phyloP scores from a whole-genome alignment of 64 coral and sea anemone species.

The Acropora yongei region DNA sequence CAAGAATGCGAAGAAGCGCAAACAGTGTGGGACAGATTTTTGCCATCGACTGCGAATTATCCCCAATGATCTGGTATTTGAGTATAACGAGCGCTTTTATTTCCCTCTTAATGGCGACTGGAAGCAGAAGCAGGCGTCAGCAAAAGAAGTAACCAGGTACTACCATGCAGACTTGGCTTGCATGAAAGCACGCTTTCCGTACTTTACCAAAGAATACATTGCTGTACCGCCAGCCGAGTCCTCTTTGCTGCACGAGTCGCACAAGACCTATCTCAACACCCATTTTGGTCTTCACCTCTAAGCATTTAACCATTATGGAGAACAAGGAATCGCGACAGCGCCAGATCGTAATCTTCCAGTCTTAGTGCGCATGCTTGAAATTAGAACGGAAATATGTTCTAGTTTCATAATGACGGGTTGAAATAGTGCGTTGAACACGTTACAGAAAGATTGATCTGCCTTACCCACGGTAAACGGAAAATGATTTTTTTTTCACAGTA shows the following conservation, averaged over 20 bases:
- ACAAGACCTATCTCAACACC: neutral
- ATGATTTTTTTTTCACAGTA: no score
- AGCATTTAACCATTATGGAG: neutral
- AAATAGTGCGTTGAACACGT: no score
- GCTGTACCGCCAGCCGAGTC: neutral
- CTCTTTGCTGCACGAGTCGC: slow-evolving; percentile 3
- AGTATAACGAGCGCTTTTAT: slow-evolving; percentile 36
- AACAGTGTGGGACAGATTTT: slow-evolving; percentile 28
- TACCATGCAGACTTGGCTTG: slow-evolving; percentile 36
- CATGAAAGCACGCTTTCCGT: slow-evolving; percentile 5
- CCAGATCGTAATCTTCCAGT: neutral
- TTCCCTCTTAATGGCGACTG: slow-evolving; percentile 55
- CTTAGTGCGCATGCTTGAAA: no score
- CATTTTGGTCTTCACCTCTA: neutral
- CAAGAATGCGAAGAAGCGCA: slow-evolving; percentile 29
- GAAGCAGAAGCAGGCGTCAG: slow-evolving; percentile 41
- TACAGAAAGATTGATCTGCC: no score
- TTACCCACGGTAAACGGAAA: no score
- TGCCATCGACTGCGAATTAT: slow-evolving; percentile 23
- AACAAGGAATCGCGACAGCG: neutral
- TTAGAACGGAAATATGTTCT: no score
- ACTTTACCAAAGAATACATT: slow-evolving; percentile 3
- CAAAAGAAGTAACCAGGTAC: slow-evolving; percentile 23
- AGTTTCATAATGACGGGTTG: no score
- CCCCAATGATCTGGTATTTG: slow-evolving; percentile 43